Conservation (phyloP, 35 echinoderm and acorn worm genomes). For the Eucidaris tribuloides region DNA sequence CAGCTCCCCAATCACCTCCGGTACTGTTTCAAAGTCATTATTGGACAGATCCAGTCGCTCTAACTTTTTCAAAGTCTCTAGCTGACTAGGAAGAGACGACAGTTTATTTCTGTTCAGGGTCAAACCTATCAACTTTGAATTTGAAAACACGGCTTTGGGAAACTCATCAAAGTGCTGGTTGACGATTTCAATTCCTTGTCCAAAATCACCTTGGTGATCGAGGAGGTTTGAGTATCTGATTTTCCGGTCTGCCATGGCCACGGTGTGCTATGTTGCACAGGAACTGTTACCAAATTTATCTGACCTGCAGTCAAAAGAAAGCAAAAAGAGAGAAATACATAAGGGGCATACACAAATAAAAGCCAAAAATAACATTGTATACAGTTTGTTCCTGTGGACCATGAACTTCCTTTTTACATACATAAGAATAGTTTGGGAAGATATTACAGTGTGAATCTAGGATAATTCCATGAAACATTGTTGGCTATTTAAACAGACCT, state of each 20-base stretch:
- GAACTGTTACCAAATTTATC: too few relatives aligned
- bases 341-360: too few relatives aligned
- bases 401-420: too few relatives aligned
- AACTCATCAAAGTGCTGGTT: constrained; percentile 1
- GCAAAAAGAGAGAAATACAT: too few relatives aligned
- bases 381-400: too few relatives aligned
- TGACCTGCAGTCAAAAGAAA: too few relatives aligned
- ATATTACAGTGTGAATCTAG: too few relatives aligned
- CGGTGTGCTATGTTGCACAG: too few relatives aligned
- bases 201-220: constrained; percentile 40
- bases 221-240: constrained; percentile 17
- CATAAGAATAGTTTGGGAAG: too few relatives aligned
- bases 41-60: constrained; percentile 61
- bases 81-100: constrained; percentile 39
- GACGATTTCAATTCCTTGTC: constrained; percentile 14
- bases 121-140: constrained; percentile 26
- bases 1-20: constrained; percentile 70
- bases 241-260: background rate
- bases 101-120: constrained; percentile 63
- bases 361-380: too few relatives aligned
- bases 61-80: constrained; percentile 53
- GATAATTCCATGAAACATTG: too few relatives aligned
- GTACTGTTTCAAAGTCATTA: constrained; percentile 71
- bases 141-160: constrained; percentile 22
- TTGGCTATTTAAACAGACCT: too few relatives aligned